Evolutionary conservation across 2,113 vertebrate genomes (phyloP), one percentile per base, ranked within the genome.

Genomic region (Microtus pennsylvanicus): DNA sequence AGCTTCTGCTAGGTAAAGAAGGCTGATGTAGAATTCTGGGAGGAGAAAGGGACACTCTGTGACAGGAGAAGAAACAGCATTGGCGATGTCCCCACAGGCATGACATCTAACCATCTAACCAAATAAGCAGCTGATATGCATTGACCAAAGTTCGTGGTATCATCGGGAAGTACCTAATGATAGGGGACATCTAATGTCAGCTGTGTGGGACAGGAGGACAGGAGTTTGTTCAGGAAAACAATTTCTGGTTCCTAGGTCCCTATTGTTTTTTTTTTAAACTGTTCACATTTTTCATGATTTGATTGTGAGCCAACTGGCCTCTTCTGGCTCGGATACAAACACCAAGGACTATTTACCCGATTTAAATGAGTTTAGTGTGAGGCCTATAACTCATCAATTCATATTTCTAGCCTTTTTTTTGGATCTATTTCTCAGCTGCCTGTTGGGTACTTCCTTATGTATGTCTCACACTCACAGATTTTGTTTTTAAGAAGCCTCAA

Each of bases 51-150:
- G 30, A 52, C 55, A 35, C n/a, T 11, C 42, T 92, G 55, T 1
- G 2, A 10, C 30, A 45, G 50, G 35, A 10, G 33, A 30, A 77
- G 1, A 42, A 81, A 17, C 7, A 80, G 26, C 63, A 21, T 82
- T 58, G n/a, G 77, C 14, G 24, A 69, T 47, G 72, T 12, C 50
- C n/a, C 52, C 58, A 5, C 3, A 17, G 69, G 47, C 82, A 47
- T 26, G 69, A 42, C n/a, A 83, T 26, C 87, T 28, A 75, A 87
- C 17, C 69, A 61, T 74, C 94, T 69, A 81, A 78, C n/a, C 69
- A 94, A 91, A 55, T 65, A 95, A 63, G 35, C 61, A 58, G 24
- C 76, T 82, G 89, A 75, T 87, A 61, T 28, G 78, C 77, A 61
- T 89, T 91, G 89, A 70, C 52, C 82, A 91, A 50, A 82, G 72